Percentiles rank a stretch among this genome's conserved stretches.
These are phyloP conservation scores for Phocoena phocoena DNA, from an alignment of 2,113 vertebrate genomes.

Conservation along the genomic window DNA sequence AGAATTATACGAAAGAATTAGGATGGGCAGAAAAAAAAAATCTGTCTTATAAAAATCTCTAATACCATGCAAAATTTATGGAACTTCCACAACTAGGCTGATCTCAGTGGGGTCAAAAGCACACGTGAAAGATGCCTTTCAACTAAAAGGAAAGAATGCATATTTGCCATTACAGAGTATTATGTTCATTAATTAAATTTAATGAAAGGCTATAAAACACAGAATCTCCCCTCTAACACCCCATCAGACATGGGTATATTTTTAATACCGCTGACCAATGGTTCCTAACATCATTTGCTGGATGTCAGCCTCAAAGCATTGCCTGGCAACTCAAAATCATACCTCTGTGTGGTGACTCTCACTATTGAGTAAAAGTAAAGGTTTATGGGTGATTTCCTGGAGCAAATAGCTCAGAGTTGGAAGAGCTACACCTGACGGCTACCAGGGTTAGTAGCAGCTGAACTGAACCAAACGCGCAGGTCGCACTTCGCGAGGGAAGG, in stretches of 20 bases:
- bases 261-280: background rate
- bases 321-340: background rate
- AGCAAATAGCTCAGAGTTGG: conserved; percentile 10
- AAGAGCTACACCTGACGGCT: background rate
- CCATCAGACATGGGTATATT: background rate
- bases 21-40: background rate
- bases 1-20: background rate
- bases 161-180: background rate
- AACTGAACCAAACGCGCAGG: background rate
- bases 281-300: conserved; percentile 41
- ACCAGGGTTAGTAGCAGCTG: conserved; percentile 1
- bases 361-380: conserved; percentile 38
- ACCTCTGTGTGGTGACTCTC: background rate
- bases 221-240: background rate
- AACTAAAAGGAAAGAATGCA: background rate
- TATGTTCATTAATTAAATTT: background rate
- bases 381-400: conserved; percentile 14
- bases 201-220: background rate
- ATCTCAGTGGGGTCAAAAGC: background rate
- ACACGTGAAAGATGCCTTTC: background rate
- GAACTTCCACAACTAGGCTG: background rate
- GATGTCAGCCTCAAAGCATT: background rate
- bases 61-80: background rate
- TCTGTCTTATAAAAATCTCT: background rate
- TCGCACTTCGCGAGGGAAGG: background rate